A percentile compares a stretch with the other conserved stretches of the same genome.
Conservation (phyloP, 2,797 vertebrate genomes). For the Tiaroga cobitis region DNA sequence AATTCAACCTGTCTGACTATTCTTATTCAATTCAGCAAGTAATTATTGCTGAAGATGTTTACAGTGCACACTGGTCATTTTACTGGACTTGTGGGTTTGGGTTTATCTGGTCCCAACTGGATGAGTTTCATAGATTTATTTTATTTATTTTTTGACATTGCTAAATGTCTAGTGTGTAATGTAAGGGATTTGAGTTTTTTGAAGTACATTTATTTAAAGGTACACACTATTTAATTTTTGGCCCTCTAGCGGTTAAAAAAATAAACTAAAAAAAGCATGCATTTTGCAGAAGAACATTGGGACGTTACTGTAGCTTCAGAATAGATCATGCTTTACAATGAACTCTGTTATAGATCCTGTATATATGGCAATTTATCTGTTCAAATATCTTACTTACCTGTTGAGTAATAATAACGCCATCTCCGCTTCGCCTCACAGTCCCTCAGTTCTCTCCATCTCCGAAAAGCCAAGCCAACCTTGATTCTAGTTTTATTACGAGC, state of each 20-base stretch:
- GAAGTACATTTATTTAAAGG: neutral
- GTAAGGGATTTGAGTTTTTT: neutral
- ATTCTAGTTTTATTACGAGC: neutral
- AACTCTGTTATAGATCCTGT: neutral
- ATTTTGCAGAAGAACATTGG: neutral
- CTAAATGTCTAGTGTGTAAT: neutral
- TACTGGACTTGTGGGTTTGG: neutral
- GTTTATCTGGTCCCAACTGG: neutral
- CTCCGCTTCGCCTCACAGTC: neutral
- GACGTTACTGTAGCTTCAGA: neutral
- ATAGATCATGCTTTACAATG: neutral
- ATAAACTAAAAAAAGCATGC: neutral
- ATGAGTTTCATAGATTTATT: neutral
- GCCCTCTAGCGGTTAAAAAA: too few species aligned
- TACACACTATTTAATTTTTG: too few species aligned
- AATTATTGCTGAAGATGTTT: neutral
- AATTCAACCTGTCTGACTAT: neutral
- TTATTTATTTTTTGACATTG: neutral
- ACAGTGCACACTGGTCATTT: neutral
- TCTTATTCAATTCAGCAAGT: neutral
- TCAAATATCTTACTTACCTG: neutral
- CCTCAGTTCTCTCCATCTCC: neutral
- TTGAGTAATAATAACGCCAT: neutral
- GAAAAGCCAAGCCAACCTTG: neutral
- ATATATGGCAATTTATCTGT: neutral